Conservation (phyloP, 35 echinoderm and acorn worm genomes). For the Apostichopus californicus region DNA sequence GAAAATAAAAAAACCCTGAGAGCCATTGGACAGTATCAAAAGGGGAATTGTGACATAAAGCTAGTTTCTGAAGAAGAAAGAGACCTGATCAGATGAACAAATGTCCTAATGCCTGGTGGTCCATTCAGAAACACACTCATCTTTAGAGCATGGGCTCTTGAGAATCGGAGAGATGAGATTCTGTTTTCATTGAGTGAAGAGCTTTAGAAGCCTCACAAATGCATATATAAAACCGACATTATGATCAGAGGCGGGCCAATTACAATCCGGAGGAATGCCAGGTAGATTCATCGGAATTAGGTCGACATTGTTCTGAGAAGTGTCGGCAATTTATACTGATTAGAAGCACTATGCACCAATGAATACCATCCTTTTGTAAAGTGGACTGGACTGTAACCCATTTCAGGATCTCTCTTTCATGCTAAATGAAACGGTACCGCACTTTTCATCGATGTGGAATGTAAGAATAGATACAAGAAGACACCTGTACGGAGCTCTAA, state of each 20-base stretch:
- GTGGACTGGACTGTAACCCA: too few species aligned
- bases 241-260: neutral
- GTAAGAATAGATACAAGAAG: too few species aligned
- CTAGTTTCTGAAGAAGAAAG: neutral
- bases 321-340: constrained; percentile 37
- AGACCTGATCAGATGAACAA: constrained; percentile 22
- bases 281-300: neutral
- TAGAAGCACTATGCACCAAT: neutral
- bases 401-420: too few species aligned
- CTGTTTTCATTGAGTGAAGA: constrained; percentile 11
- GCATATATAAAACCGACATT: constrained; percentile 36
- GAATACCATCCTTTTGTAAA: too few species aligned
- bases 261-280: neutral
- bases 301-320: constrained; percentile 16
- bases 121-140: constrained; percentile 26
- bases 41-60: neutral
- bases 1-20: constrained; percentile 3
- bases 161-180: neutral
- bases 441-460: too few species aligned
- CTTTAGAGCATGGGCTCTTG: neutral
- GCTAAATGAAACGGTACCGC: too few species aligned
- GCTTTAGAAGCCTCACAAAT: neutral
- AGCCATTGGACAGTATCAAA: neutral
- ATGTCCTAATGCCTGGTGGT: constrained; percentile 42
- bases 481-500: too few species aligned